Conservation (phyloP, 2,113 vertebrate species). For the Litocranius walleri region DNA sequence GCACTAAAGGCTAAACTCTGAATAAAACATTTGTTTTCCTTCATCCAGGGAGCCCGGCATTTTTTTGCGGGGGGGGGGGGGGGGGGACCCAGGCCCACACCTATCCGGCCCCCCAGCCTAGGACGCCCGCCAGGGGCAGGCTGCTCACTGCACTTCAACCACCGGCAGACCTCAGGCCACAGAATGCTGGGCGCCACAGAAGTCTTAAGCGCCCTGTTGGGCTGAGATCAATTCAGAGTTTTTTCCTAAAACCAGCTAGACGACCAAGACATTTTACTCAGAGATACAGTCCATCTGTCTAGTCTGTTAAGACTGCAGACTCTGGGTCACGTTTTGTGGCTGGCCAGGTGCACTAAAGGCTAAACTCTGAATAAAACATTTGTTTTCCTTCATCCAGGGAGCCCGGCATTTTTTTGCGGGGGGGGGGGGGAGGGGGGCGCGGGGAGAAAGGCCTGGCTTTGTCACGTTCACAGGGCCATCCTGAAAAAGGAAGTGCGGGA, state of each 20-base stretch:
- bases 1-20: neutral
- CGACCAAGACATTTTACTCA: neutral
- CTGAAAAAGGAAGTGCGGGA: neutral
- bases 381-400: neutral
- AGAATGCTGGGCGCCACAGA: neutral
- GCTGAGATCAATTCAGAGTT: too few relatives aligned
- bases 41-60: neutral
- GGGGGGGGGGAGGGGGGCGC: neutral
- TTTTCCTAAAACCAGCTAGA: neutral
- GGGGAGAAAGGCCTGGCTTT: neutral
- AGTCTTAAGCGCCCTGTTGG: neutral
- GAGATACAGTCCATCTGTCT: neutral
- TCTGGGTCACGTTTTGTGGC: neutral
- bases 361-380: too few relatives aligned
- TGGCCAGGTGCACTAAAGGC: neutral
- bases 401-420: accelerated
- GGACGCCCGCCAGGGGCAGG: accelerated
- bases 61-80: accelerated
- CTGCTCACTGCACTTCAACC: neutral
- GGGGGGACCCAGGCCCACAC: accelerated
- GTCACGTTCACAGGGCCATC: neutral
- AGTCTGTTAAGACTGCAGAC: neutral
- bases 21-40: neutral
- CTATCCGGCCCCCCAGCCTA: too few relatives aligned
- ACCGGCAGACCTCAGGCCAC: neutral